Evolutionary conservation across 2,113 vertebrate species (phyloP).

Genomic region (Synchiropus splendidus): DNA sequence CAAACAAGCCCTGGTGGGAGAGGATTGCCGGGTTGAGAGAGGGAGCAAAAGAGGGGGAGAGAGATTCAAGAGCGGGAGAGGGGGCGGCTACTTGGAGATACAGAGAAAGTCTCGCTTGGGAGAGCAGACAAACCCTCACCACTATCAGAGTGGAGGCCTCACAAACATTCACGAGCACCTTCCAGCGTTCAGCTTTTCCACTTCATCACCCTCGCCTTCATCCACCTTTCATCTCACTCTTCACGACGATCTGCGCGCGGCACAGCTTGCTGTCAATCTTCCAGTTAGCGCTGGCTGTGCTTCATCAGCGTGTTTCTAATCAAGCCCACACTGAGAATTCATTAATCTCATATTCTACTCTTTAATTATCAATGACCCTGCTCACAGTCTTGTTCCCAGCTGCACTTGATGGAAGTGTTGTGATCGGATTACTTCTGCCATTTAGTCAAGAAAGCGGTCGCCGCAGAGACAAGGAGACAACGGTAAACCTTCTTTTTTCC

Average conservation of each 20-base stretch:
- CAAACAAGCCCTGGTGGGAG: slow-evolving; percentile 50
- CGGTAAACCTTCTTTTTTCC: no score
- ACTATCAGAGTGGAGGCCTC: no score
- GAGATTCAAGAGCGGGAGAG: slow-evolving; percentile 6
- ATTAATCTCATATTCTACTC: slow-evolving; percentile 48
- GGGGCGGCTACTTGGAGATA: slow-evolving; percentile 18
- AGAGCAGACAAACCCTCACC: slow-evolving; percentile 44
- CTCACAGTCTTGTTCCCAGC: slow-evolving; percentile 25
- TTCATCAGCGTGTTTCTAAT: slow-evolving; percentile 54
- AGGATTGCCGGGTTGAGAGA: slow-evolving; percentile 26
- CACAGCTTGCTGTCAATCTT: slow-evolving; percentile 34
- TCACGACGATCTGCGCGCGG: slow-evolving; percentile 20
- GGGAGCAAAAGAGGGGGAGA: slow-evolving; percentile 5
- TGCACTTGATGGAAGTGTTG: slow-evolving; percentile 9
- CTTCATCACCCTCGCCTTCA: slow-evolving; percentile 50
- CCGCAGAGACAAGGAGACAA: no score
- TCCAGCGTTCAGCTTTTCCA: slow-evolving; percentile 44
- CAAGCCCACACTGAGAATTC: slow-evolving; percentile 48
- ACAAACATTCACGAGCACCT: slow-evolving; percentile 10
- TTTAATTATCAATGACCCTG: slow-evolving; percentile 58
- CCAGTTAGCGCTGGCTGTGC: slow-evolving; percentile 29
- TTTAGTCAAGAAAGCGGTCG: no score
- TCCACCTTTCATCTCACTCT: slow-evolving; percentile 42
- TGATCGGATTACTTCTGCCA: no score
- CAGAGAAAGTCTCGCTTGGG: slow-evolving; percentile 33